Percentiles rank a stretch among this genome's conserved stretches.
Conservation (phyloP, 1,140 invertebrate species). For the Drosophila malerkotliana region DNA sequence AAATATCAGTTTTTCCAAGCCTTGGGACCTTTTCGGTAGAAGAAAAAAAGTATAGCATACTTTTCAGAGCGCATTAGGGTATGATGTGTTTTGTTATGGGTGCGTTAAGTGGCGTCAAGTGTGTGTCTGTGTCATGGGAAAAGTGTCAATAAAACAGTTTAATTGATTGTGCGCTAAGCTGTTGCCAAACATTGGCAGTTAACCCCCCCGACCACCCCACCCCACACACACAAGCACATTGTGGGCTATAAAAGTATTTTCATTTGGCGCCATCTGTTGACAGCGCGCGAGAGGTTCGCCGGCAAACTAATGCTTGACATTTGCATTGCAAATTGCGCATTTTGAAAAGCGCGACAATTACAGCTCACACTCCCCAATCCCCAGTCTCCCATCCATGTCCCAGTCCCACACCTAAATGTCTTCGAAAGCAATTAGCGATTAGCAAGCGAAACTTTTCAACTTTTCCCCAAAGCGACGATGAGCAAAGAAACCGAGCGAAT, state of each 20-base stretch:
- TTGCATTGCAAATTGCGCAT: slow-evolving; percentile 82
- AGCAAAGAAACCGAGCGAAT: not conserved
- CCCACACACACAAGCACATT: slow-evolving; percentile 3
- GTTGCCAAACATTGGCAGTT: slow-evolving; percentile 64
- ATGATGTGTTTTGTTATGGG: not conserved
- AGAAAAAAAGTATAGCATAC: not conserved
- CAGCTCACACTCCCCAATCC: slow-evolving; percentile 19
- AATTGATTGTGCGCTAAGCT: slow-evolving; percentile 80
- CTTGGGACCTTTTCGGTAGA: too few relatives aligned
- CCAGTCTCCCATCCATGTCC: not conserved
- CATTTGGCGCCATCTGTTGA: slow-evolving; percentile 35
- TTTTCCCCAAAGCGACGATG: slow-evolving; percentile 26
- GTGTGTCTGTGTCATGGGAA: slow-evolving; percentile 38
- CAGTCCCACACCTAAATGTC: slow-evolving; percentile 31
- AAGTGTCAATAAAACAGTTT: slow-evolving; percentile 78
- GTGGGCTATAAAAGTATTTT: slow-evolving; percentile 54
- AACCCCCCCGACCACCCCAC: not conserved
- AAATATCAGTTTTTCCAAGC: too few relatives aligned
- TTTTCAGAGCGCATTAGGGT: slow-evolving; percentile 3
- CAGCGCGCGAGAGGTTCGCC: slow-evolving; percentile 21
- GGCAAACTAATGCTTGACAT: slow-evolving; percentile 76
- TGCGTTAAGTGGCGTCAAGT: slow-evolving; percentile 27
- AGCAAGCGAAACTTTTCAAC: slow-evolving; percentile 71
- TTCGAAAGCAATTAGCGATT: slow-evolving; percentile 80
- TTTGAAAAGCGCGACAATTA: slow-evolving; percentile 77